Evolutionary conservation across 2,888 invertebrate species (phyloP).

Genomic region (Epiblema foenella): DNA sequence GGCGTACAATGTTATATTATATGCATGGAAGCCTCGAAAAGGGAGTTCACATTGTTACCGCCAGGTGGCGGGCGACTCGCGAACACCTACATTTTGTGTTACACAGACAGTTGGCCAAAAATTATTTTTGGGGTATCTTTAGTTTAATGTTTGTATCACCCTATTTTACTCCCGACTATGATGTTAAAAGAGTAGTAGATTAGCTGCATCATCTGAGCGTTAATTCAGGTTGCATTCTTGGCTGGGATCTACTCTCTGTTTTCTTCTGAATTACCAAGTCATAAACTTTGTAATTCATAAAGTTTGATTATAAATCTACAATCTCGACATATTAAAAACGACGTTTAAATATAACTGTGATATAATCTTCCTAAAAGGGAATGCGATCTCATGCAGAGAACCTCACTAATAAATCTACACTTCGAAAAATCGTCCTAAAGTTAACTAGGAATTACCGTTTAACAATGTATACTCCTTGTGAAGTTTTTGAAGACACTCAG

Average conservation of each 20-base stretch:
- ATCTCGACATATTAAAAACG: too few species aligned
- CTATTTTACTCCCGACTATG: too few species aligned
- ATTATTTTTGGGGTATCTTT: background rate
- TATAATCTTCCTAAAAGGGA: too few species aligned
- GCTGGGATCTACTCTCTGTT: too few species aligned
- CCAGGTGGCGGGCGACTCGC: constrained; percentile 29
- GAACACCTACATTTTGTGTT: background rate
- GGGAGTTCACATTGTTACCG: constrained; percentile 6
- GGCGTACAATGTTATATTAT: constrained; percentile 4
- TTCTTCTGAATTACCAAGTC: too few species aligned
- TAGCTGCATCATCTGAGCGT: too few species aligned
- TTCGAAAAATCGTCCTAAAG: background rate
- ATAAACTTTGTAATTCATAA: too few species aligned
- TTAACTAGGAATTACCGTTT: background rate
- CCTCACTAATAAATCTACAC: background rate
- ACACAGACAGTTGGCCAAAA: background rate
- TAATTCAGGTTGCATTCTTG: too few species aligned
- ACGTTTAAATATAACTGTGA: too few species aligned
- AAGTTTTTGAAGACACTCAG: background rate
- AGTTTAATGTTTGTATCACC: too few species aligned
- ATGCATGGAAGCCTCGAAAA: constrained; percentile 5
- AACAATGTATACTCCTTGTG: background rate
- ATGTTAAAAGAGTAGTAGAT: too few species aligned
- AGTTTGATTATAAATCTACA: too few species aligned
- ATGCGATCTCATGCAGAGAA: background rate